phyloP scores from a whole-genome alignment of 2,797 vertebrate species.

The Myiotriccus ornatus region DNA sequence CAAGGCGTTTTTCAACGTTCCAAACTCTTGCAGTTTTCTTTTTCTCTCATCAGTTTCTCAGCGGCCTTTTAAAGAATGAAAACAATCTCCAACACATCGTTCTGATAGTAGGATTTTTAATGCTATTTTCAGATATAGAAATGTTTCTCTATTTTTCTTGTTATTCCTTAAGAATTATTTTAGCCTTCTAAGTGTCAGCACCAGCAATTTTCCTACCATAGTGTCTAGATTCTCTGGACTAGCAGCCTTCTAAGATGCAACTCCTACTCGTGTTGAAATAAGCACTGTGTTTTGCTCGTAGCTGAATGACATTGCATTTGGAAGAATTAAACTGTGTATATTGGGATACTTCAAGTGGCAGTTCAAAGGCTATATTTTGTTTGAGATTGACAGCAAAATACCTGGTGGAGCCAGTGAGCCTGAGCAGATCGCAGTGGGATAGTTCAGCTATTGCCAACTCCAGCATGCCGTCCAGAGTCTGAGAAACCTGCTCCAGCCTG shows the following conservation, averaged over 20 bases:
- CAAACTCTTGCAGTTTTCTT: not conserved
- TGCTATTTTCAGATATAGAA: not conserved
- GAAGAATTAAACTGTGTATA: not conserved
- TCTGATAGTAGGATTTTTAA: not conserved
- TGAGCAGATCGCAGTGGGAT: not conserved
- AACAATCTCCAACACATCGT: not conserved
- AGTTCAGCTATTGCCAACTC: not conserved
- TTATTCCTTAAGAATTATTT: not conserved
- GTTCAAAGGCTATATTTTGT: constrained; percentile 7
- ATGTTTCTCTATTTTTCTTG: not conserved
- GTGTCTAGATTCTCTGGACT: not conserved
- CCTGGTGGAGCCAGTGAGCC: not conserved
- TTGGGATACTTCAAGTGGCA: not conserved
- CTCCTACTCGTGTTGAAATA: not conserved
- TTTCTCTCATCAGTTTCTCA: not conserved
- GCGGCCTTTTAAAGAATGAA: not conserved
- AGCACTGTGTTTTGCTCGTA: not conserved
- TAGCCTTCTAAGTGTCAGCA: not conserved
- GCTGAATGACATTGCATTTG: not conserved
- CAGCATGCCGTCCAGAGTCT: not conserved
- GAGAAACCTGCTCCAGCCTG: not conserved
- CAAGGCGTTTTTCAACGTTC: not conserved
- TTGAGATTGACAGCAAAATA: not conserved
- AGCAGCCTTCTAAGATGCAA: not conserved
- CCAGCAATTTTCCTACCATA: not conserved